phyloP scores from a whole-genome alignment of 2,888 invertebrate species.

The Cosmia pyralina region DNA sequence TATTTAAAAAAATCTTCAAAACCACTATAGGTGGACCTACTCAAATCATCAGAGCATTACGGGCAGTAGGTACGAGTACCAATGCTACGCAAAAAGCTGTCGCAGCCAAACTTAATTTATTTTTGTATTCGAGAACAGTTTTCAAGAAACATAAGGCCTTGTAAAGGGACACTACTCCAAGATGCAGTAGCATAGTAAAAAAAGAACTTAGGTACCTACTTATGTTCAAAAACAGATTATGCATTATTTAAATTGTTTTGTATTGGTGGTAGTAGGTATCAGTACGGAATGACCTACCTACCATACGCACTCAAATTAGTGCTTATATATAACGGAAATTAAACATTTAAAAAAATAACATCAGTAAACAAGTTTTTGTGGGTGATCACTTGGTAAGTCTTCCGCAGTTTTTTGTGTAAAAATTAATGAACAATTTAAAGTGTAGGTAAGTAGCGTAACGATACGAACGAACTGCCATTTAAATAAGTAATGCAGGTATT shows the following conservation, averaged over 20 bases:
- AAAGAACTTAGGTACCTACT: too few relatives aligned
- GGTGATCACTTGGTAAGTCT: background rate
- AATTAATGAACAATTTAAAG: conserved; percentile 1
- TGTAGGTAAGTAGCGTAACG: background rate
- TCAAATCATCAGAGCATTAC: background rate
- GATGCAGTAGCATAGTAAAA: background rate
- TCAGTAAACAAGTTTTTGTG: conserved; percentile 6
- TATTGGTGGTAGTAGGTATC: too few relatives aligned
- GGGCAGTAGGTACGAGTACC: background rate
- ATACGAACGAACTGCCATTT: background rate
- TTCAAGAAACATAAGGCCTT: background rate
- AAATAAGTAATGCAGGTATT: background rate
- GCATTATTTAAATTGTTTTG: background rate
- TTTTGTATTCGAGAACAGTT: background rate
- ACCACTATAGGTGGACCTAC: background rate
- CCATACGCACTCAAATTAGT: too few relatives aligned
- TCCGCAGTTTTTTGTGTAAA: conserved; percentile 8
- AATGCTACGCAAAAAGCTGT: background rate
- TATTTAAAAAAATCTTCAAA: too few relatives aligned
- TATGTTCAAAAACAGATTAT: background rate
- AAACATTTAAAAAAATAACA: background rate
- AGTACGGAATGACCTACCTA: background rate
- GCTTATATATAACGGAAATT: background rate
- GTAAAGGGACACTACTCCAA: background rate
- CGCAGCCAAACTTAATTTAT: background rate